These are phyloP conservation scores for Glyphotaelius pellucidus DNA, from an alignment of 2,888 invertebrate genomes.

Conservation along the genomic window DNA sequence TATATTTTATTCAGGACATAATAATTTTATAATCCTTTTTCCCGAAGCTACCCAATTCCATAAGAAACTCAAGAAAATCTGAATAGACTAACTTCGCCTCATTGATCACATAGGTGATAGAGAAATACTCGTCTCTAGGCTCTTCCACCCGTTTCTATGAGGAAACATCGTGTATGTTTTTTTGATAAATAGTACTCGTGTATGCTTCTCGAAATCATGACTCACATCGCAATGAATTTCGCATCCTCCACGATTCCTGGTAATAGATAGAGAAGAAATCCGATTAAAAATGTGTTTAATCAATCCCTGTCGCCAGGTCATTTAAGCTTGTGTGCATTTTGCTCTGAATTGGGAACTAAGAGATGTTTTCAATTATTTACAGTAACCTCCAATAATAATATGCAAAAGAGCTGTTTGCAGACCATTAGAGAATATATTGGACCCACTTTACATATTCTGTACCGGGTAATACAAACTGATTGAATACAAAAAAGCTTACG, in stretches of 20 bases:
- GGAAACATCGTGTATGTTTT: background rate
- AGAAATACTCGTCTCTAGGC: background rate
- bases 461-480: background rate
- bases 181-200: background rate
- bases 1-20: no score
- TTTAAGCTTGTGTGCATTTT: background rate
- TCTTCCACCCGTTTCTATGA: background rate
- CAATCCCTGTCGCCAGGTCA: background rate
- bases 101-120: background rate
- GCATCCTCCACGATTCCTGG: background rate
- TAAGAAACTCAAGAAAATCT: no score
- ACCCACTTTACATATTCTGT: background rate
- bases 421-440: background rate
- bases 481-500: constrained; percentile 10
- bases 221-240: background rate
- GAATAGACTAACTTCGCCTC: no score
- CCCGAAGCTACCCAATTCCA: no score
- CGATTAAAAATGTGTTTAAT: background rate
- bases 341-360: background rate
- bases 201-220: background rate
- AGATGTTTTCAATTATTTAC: background rate
- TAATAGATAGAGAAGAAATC: background rate
- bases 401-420: background rate
- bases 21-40: no score
- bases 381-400: background rate